Evolutionary conservation across 2,113 vertebrate genomes (phyloP).

Genomic region (Entomyzon cyanotis): DNA sequence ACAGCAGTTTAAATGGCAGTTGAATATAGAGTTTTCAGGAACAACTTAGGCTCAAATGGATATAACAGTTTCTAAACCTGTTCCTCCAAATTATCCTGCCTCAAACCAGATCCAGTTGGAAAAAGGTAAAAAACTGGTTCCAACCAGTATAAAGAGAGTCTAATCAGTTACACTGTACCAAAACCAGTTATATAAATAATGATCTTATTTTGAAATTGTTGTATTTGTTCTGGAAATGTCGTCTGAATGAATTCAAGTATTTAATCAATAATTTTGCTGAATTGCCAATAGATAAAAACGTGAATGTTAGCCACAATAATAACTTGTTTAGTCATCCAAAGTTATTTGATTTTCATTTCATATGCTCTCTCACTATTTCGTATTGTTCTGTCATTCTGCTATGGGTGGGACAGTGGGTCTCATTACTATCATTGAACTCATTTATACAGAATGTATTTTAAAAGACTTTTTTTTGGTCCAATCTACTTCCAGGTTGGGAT

Average conservation of each 20-base stretch:
- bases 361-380: not conserved
- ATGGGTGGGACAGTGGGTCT: not conserved
- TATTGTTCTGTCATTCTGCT: not conserved
- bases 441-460: not conserved
- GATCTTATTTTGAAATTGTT: not conserved
- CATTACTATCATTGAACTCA: not conserved
- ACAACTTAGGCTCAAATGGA: not conserved
- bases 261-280: not conserved
- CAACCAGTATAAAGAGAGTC: not conserved
- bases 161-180: accelerated
- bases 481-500: not conserved
- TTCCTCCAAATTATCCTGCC: not conserved
- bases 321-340: not conserved
- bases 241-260: not conserved
- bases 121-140: not conserved
- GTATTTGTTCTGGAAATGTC: not conserved
- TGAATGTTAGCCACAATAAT: not conserved
- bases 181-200: not conserved
- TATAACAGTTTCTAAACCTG: not conserved
- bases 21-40: not conserved
- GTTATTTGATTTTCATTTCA: not conserved
- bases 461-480: not conserved
- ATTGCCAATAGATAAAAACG: not conserved
- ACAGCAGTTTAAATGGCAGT: not conserved
- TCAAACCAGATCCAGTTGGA: not conserved